Conservation (phyloP, 2,888 invertebrate genomes). For the Nasonovia ribisnigri region DNA sequence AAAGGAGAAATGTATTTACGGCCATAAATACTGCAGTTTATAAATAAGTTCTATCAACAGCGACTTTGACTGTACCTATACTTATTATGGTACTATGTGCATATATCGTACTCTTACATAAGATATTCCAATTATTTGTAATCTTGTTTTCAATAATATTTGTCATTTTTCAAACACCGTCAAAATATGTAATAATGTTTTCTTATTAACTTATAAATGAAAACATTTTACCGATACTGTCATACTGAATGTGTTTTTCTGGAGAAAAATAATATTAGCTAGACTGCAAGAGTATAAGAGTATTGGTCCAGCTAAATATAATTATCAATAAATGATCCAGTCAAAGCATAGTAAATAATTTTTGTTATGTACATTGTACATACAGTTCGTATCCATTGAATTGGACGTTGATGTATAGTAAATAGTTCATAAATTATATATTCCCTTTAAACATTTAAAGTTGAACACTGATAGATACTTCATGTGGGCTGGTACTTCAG, state of each 20-base stretch:
- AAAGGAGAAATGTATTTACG: neutral
- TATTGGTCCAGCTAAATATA: neutral
- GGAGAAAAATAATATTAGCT: neutral
- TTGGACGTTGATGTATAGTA: neutral
- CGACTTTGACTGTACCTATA: neutral
- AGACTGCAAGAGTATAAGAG: neutral
- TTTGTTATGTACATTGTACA: neutral
- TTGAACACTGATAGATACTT: neutral
- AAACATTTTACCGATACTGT: neutral
- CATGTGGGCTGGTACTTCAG: neutral
- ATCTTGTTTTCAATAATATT: constrained; percentile 11
- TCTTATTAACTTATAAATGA: neutral
- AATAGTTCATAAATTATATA: neutral
- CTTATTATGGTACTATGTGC: neutral
- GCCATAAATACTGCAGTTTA: neutral
- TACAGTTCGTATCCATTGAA: too few relatives aligned
- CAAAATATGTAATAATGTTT: constrained; percentile 2
- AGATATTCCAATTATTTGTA: too few relatives aligned
- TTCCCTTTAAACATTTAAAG: neutral
- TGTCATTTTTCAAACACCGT: neutral
- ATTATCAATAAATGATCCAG: neutral
- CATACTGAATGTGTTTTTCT: neutral
- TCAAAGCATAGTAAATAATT: neutral
- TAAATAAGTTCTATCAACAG: neutral
- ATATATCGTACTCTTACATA: neutral